These are phyloP conservation scores for Xiphophorus hellerii DNA, from an alignment of 2,113 vertebrate species.

Conservation along the genomic window DNA sequence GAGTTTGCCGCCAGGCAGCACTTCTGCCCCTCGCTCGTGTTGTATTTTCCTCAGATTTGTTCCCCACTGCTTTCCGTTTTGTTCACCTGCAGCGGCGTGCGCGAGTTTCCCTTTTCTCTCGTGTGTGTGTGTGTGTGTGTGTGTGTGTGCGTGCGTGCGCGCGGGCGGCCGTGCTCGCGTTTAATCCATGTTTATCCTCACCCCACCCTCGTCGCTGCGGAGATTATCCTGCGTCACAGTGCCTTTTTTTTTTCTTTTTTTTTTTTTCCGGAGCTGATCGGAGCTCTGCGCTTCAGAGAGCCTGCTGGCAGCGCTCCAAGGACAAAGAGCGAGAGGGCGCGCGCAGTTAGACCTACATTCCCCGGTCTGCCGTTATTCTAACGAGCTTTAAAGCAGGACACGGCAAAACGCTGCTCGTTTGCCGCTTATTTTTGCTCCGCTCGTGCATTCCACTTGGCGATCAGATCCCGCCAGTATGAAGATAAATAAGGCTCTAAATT, in stretches of 20 bases:
- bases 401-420: no score
- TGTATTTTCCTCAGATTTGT: slow-evolving; percentile 25
- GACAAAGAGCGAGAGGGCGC: slow-evolving; percentile 62
- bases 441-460: slow-evolving; percentile 3
- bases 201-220: slow-evolving; percentile 76
- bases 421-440: background rate
- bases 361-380: background rate
- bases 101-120: slow-evolving; percentile 33
- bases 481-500: slow-evolving; percentile 1
- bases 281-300: slow-evolving; percentile 71
- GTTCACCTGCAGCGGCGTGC: slow-evolving; percentile 33
- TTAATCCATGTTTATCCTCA: slow-evolving; percentile 76
- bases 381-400: background rate
- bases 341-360: slow-evolving; percentile 23
- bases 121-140: background rate
- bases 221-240: slow-evolving; percentile 81
- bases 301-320: slow-evolving; percentile 72
- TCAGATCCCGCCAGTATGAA: slow-evolving; percentile 11
- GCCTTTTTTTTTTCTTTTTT: slow-evolving; percentile 39
- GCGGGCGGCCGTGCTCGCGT: slow-evolving; percentile 35
- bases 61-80: slow-evolving; percentile 44
- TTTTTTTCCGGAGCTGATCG: slow-evolving; percentile 59
- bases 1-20: slow-evolving; percentile 25
- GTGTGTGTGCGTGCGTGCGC: background rate
- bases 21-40: slow-evolving; percentile 1